A percentile compares a stretch with the other conserved stretches of the same genome.
These are phyloP conservation scores for Lonchura striata DNA, from an alignment of 2,113 vertebrate genomes.

Conservation along the genomic window DNA sequence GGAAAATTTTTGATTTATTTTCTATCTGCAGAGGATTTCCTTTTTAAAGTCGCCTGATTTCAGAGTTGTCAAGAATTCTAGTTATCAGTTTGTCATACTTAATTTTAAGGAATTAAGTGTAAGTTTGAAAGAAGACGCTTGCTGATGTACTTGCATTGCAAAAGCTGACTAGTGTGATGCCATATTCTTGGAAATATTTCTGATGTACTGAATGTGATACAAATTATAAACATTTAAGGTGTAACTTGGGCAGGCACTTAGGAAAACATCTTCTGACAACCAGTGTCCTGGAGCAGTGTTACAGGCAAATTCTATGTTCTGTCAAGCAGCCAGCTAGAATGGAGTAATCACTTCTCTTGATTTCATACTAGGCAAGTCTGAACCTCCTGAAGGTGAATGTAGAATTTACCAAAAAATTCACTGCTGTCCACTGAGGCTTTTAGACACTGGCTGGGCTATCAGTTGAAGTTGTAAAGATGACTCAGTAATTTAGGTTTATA, in stretches of 20 bases:
- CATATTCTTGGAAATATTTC: neutral
- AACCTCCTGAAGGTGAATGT: neutral
- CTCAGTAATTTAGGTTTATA: neutral
- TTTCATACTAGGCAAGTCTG: neutral
- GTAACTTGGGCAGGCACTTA: neutral
- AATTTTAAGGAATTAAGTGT: neutral
- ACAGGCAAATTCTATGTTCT: neutral
- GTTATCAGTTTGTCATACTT: neutral
- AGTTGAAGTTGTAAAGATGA: neutral
- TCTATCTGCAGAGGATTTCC: neutral
- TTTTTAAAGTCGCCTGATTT: neutral
- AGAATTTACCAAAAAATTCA: neutral
- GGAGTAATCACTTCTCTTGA: neutral
- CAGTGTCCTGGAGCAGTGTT: neutral
- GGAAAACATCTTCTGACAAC: neutral
- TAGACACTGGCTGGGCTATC: neutral
- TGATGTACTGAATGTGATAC: neutral
- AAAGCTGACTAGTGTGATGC: neutral
- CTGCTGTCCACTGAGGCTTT: neutral
- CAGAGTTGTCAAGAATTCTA: neutral
- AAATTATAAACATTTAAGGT: neutral
- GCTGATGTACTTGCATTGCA: neutral
- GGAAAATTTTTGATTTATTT: neutral
- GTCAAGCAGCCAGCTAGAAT: neutral
- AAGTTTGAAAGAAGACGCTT: neutral